Evolutionary conservation across 1,140 invertebrate genomes (phyloP).

Genomic region (Ditylenchus dipsaci): DNA sequence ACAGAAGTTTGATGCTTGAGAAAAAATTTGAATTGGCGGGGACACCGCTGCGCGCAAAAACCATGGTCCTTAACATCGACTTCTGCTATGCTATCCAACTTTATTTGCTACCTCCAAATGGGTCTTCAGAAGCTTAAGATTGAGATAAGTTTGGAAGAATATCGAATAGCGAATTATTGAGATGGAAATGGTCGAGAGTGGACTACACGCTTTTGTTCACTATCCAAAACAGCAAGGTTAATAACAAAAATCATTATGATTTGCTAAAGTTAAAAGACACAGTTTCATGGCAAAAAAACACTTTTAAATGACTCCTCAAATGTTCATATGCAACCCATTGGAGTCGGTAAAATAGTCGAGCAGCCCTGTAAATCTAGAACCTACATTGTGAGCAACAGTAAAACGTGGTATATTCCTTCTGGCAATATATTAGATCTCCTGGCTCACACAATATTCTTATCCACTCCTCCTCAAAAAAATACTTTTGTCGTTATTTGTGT

Average conservation of each 20-base stretch:
- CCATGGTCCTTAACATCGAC: too few species aligned
- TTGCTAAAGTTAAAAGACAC: not conserved
- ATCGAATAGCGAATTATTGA: too few species aligned
- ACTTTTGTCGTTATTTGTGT: not conserved
- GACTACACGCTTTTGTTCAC: too few species aligned
- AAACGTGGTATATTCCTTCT: slow-evolving; percentile 96
- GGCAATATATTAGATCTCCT: slow-evolving; percentile 88
- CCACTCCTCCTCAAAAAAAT: slow-evolving; percentile 70
- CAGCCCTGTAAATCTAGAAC: too few species aligned
- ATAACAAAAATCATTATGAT: too few species aligned
- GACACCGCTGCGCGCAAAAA: too few species aligned
- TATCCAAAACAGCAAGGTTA: too few species aligned
- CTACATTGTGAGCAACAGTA: slow-evolving; percentile 72
- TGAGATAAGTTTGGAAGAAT: too few species aligned
- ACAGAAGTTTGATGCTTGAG: too few species aligned
- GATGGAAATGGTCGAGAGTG: too few species aligned
- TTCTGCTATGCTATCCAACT: not conserved
- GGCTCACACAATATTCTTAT: slow-evolving; percentile 78
- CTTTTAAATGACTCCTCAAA: not conserved
- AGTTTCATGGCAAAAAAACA: not conserved
- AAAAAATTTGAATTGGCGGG: too few species aligned
- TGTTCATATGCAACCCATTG: slow-evolving; percentile 10
- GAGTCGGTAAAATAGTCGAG: slow-evolving; percentile 10
- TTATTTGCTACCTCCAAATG: not conserved
- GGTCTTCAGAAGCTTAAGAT: not conserved